Conservation (phyloP, 2,797 vertebrate species). For the Falco naumanni region DNA sequence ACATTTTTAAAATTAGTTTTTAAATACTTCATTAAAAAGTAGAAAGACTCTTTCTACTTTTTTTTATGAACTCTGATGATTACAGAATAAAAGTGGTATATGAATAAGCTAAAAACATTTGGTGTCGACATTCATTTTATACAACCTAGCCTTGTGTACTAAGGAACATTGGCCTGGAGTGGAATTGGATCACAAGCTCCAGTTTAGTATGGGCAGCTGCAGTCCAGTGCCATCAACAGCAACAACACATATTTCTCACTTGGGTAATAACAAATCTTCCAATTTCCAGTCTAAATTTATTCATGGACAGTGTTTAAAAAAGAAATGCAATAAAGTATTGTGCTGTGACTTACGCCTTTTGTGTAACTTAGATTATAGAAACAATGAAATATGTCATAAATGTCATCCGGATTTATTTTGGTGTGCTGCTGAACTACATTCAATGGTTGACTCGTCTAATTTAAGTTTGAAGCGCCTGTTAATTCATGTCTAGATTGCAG, state of each 20-base stretch:
- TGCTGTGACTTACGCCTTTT: conserved; percentile 51
- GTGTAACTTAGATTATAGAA: conserved; percentile 54
- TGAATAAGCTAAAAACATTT: background rate
- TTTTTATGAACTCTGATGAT: background rate
- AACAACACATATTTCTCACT: background rate
- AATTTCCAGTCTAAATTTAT: conserved; percentile 50
- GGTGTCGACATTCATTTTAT: background rate
- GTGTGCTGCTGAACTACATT: conserved; percentile 50
- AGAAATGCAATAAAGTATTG: conserved; percentile 44
- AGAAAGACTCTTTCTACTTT: background rate
- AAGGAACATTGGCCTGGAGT: background rate
- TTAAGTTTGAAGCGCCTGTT: conserved; percentile 38
- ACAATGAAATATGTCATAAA: conserved; percentile 62
- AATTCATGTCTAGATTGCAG: conserved; percentile 61
- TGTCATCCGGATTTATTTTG: conserved; percentile 55
- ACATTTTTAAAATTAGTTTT: background rate
- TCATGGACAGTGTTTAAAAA: conserved; percentile 28
- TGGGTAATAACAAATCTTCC: conserved; percentile 1
- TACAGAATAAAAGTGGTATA: background rate
- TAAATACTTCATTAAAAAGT: background rate
- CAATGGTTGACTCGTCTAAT: conserved; percentile 54
- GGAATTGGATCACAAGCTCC: background rate
- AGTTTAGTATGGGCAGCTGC: background rate
- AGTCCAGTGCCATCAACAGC: background rate
- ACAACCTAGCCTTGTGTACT: background rate